phyloP scores from a whole-genome alignment of 64 coral and sea anemone species.

The Dendronephthya gigantea region DNA sequence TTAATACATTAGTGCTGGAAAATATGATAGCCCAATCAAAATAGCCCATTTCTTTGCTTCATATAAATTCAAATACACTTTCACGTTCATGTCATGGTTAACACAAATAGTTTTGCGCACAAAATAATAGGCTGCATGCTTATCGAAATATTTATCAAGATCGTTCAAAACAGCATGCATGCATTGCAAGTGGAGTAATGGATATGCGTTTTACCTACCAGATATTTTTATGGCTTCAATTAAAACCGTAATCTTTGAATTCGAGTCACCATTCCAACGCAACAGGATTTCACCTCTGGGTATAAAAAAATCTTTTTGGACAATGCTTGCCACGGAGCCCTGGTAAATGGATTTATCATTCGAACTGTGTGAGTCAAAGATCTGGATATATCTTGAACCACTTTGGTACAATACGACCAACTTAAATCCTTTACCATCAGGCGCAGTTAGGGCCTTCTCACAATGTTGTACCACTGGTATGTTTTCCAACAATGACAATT shows the following conservation, averaged over 20 bases:
- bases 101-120: too few species aligned
- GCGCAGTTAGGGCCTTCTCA: conserved; percentile 29
- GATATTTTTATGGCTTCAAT: conserved; percentile 22
- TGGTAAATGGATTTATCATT: not conserved
- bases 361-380: not conserved
- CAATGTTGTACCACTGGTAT: conserved; percentile 7
- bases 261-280: conserved; percentile 26
- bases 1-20: too few species aligned
- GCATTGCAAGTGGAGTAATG: too few species aligned
- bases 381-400: not conserved
- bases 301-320: conserved; percentile 31
- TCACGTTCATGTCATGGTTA: too few species aligned
- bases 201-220: conserved; percentile 19
- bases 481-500: conserved; percentile 14
- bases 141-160: too few species aligned
- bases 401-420: conserved; percentile 23
- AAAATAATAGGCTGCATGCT: too few species aligned
- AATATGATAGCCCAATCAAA: too few species aligned
- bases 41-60: too few species aligned
- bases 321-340: not conserved
- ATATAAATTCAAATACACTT: too few species aligned
- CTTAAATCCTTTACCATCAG: conserved; percentile 23
- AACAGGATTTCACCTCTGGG: not conserved
- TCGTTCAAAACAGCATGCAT: too few species aligned
- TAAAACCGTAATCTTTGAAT: conserved; percentile 39